These are phyloP conservation scores for Hippasteria phrygiana DNA, from an alignment of 53 echinoderm and acorn worm species.

Conservation along the genomic window DNA sequence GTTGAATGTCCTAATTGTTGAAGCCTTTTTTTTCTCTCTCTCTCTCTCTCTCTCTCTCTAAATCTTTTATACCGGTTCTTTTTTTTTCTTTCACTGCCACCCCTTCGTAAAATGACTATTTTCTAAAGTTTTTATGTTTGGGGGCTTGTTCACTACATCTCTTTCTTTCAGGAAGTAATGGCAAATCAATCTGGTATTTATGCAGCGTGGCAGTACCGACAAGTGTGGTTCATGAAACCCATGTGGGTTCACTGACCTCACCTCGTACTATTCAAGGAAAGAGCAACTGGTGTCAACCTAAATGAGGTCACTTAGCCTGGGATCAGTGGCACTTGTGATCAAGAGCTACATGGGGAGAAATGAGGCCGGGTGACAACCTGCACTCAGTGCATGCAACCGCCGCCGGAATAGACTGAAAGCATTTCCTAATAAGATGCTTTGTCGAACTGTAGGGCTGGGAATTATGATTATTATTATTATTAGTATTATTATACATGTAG, in stretches of 20 bases:
- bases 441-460: too few species aligned
- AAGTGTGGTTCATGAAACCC: background rate
- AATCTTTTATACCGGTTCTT: too few species aligned
- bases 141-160: background rate
- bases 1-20: constrained; percentile 35
- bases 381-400: background rate
- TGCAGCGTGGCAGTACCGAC: background rate
- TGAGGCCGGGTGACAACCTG: constrained; percentile 17
- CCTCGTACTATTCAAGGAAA: constrained; percentile 46
- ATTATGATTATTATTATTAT: too few species aligned
- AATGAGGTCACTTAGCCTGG: constrained; percentile 53
- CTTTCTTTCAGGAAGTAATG: background rate
- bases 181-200: background rate
- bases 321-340: constrained; percentile 4
- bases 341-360: background rate
- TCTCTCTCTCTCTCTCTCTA: constrained; percentile 13
- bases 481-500: too few species aligned
- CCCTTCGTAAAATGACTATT: background rate
- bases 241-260: constrained; percentile 56
- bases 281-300: constrained; percentile 46
- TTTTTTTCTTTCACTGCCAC: background rate
- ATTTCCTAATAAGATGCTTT: too few species aligned
- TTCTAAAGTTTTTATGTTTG: background rate
- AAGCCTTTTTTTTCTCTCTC: constrained; percentile 8
- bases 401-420: background rate